Percentiles rank a stretch among this genome's conserved stretches.
phyloP scores from a whole-genome alignment of 2,113 vertebrate species.

The Accipiter virgatus region DNA sequence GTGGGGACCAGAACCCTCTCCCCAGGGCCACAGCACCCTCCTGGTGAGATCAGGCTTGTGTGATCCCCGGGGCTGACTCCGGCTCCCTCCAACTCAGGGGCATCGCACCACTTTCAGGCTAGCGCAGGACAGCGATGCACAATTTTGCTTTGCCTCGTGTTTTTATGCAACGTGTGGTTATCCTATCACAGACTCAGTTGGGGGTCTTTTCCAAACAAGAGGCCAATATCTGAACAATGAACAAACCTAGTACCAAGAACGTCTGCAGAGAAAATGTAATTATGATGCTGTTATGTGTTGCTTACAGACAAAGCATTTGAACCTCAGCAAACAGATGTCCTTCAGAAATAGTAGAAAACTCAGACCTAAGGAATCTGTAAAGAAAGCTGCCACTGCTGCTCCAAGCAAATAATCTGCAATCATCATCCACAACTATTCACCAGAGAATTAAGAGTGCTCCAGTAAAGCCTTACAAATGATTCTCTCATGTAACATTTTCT shows the following conservation, averaged over 20 bases:
- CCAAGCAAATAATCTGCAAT: neutral
- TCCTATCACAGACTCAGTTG: neutral
- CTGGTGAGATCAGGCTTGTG: neutral
- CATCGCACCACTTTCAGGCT: neutral
- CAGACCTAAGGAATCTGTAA: neutral
- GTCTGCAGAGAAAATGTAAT: neutral
- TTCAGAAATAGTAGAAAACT: neutral
- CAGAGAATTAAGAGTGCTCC: neutral
- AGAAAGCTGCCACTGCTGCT: neutral
- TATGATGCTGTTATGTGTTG: fast-evolving
- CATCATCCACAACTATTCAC: neutral
- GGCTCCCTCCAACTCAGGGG: neutral
- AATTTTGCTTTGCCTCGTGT: neutral
- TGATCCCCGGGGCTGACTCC: neutral
- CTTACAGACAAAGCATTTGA: neutral
- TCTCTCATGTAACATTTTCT: fast-evolving
- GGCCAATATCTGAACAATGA: neutral
- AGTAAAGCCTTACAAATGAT: neutral
- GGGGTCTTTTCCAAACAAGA: neutral
- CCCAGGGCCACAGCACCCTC: neutral
- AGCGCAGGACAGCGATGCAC: neutral
- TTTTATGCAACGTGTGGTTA: fast-evolving
- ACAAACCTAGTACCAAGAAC: neutral
- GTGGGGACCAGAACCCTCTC: neutral
- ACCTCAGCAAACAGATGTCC: neutral